Evolutionary conservation across 2,113 vertebrate genomes (phyloP).

Genomic region (Pomatostomus ruficeps): DNA sequence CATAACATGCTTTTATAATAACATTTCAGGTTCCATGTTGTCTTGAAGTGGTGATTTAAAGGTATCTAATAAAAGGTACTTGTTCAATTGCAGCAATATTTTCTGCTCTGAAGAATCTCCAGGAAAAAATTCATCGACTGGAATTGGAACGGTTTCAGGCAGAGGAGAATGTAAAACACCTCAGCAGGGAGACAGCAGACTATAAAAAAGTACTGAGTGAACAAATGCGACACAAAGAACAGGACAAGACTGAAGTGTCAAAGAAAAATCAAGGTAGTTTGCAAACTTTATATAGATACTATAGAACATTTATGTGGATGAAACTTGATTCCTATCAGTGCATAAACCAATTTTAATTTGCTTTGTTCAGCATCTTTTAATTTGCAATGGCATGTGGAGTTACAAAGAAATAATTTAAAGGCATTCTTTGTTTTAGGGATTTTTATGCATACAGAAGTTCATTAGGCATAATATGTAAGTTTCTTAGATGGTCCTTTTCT

Average conservation of each 20-base stretch:
- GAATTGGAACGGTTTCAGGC: slow-evolving; percentile 82
- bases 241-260: slow-evolving; percentile 60
- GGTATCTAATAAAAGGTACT: not conserved
- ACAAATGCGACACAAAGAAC: slow-evolving; percentile 64
- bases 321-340: not conserved
- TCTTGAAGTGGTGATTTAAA: not conserved
- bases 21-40: rapidly evolving
- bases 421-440: not conserved
- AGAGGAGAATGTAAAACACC: slow-evolving; percentile 71
- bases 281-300: not conserved
- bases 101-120: slow-evolving; percentile 84
- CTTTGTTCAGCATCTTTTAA: not conserved
- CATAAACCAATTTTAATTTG: not conserved
- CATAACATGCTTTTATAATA: not conserved
- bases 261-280: slow-evolving; percentile 69
- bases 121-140: slow-evolving; percentile 78
- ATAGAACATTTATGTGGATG: not conserved
- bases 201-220: slow-evolving; percentile 71
- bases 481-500: not conserved
- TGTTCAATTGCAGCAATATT: slow-evolving; percentile 79
- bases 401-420: not conserved
- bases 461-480: not conserved
- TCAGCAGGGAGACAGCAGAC: slow-evolving; percentile 71
- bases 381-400: not conserved
- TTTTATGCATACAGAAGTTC: not conserved